Evolutionary conservation across 2,888 invertebrate genomes (phyloP).

Genomic region (Omphaloscelis lunosa): DNA sequence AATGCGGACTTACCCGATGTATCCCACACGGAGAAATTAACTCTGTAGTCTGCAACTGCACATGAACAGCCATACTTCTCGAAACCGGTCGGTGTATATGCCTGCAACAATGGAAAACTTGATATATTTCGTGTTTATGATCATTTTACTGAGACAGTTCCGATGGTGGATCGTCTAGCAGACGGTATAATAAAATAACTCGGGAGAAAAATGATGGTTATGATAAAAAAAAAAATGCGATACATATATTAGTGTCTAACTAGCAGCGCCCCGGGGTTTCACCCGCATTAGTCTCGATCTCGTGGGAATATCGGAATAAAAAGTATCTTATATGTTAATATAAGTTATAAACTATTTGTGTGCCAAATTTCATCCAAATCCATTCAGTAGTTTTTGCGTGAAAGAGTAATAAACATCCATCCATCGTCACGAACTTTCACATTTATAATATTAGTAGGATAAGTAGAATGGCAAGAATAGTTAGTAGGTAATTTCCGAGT

Average conservation of each 20-base stretch:
- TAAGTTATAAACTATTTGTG: too few relatives aligned
- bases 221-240: neutral
- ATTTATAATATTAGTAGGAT: too few relatives aligned
- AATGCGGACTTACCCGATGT: constrained; percentile 88
- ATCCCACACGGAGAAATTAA: constrained; percentile 92
- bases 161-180: neutral
- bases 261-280: too few relatives aligned
- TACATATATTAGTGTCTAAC: neutral
- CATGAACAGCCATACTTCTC: constrained; percentile 91
- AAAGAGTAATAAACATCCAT: too few relatives aligned
- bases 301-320: too few relatives aligned
- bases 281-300: too few relatives aligned
- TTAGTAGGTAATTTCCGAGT: neutral
- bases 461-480: neutral
- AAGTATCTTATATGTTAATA: too few relatives aligned
- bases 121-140: neutral
- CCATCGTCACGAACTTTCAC: too few relatives aligned
- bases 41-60: constrained; percentile 90
- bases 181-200: neutral
- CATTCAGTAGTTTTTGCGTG: too few relatives aligned
- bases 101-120: constrained; percentile 84
- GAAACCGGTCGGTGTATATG: constrained; percentile 92
- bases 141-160: neutral
- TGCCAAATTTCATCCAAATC: too few relatives aligned
- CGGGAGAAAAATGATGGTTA: neutral